phyloP scores from a whole-genome alignment of 2,113 vertebrate species.

The Myrmecobius fasciatus region DNA sequence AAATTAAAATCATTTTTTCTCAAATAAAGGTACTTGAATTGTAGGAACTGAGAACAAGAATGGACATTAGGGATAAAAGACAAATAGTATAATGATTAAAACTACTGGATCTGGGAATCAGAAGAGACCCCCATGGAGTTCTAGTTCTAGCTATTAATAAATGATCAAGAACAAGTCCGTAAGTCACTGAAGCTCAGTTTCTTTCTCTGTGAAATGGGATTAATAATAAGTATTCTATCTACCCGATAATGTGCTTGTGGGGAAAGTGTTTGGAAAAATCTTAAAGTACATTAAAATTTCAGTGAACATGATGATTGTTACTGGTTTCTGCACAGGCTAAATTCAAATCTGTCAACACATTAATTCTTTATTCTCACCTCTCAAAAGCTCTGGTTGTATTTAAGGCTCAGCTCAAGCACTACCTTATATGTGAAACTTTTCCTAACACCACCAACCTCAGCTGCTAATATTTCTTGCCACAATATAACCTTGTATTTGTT shows the following conservation, averaged over 20 bases:
- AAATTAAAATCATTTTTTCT: not conserved
- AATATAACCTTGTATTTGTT: not conserved
- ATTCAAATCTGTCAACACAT: not conserved
- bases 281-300: not conserved
- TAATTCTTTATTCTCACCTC: not conserved
- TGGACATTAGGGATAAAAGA: not conserved
- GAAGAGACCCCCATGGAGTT: not conserved
- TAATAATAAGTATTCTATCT: not conserved
- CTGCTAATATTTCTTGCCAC: not conserved
- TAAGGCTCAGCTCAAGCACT: not conserved
- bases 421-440: not conserved
- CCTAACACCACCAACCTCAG: not conserved
- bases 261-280: not conserved
- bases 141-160: not conserved
- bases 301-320: not conserved
- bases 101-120: not conserved
- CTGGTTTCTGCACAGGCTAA: not conserved
- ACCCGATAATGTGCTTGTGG: not conserved
- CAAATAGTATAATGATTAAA: not conserved
- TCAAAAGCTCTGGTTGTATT: not conserved
- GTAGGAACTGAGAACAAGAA: not conserved
- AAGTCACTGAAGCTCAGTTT: not conserved
- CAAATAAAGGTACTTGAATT: not conserved
- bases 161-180: not conserved
- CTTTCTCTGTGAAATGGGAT: not conserved